Base-by-base conservation (phyloP, 2,797 vertebrate genomes). In the Characodon lateralis region DNA sequence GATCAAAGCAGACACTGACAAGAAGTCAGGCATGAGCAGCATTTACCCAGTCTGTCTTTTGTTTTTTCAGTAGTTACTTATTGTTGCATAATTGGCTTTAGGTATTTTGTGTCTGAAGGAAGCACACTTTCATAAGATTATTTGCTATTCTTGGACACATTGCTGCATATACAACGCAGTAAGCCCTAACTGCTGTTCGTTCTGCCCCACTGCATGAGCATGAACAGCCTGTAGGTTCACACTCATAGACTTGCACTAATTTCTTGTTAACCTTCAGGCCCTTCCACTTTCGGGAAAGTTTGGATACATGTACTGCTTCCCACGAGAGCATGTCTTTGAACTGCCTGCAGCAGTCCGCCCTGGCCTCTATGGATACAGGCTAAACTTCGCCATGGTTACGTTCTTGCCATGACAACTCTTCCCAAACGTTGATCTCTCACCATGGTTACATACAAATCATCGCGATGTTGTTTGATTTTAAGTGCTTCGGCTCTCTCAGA, bases 381-480 rank as follows among this genome's bases (percentile, higher is more conserved):
- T 88, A 82, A 90, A 90, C 89, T 83, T 92, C 87, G 78, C 88
- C 88, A 89, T 93, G 89, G 92, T 89, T 89, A 92, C 87, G 4
- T 88, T 86, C 83, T 78, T 89, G 91, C 91, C 91, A 91, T 91
- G 92, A 92, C 93, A 93, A 94, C 93, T 78, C 87, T 80, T 85
- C 85, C 90, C 87, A 93, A 94, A 93, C 84, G 91, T 92, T 92
- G 90, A 85, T 83, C 86, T 8, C 80, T 92, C 90, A 84, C 93
- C 90, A 93, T 93, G 93, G 92, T 93, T 89, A 94, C 92, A 66
- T 61, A 78, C 81, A 93, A 93, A 92, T 91, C 87, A 90, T 91
- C 74, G 65, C 66, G 77, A 88, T 79, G 69, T 59, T 79, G 82
- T 91, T 84, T 89, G 91, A 89, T 90, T 91, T 26, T 88, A 80